These are phyloP conservation scores for Rallus crepitans DNA, from an alignment of 2,797 vertebrate species.

Conservation along the genomic window DNA sequence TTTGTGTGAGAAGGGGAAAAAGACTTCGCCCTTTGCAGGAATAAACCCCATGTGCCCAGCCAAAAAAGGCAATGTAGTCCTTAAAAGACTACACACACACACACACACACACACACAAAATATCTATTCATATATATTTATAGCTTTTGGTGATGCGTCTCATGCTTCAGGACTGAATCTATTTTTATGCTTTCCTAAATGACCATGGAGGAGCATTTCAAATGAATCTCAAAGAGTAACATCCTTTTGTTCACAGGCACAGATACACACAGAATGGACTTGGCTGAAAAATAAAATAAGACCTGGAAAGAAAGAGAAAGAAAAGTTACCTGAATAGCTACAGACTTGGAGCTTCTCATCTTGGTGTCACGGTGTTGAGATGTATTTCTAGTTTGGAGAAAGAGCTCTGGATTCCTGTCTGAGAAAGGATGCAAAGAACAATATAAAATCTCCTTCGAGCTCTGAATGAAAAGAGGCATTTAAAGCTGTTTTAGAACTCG, in stretches of 20 bases:
- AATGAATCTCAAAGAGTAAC: slow-evolving; percentile 25
- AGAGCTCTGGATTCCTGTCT: neutral
- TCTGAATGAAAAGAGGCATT: neutral
- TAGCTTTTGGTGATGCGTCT: neutral
- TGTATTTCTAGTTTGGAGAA: neutral
- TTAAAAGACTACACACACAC: neutral
- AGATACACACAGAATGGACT: slow-evolving; percentile 23
- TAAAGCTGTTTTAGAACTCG: neutral
- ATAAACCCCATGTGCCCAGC: neutral
- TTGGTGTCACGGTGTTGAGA: neutral
- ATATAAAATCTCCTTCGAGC: neutral
- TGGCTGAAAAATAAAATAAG: slow-evolving; percentile 33
- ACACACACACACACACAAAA: neutral
- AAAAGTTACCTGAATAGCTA: slow-evolving; percentile 35
- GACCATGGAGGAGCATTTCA: slow-evolving; percentile 56
- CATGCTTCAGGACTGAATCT: slow-evolving; percentile 32
- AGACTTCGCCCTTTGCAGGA: neutral
- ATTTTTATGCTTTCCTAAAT: slow-evolving; percentile 52
- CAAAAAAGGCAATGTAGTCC: neutral
- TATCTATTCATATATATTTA: neutral
- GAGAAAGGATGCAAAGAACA: neutral
- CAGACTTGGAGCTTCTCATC: neutral
- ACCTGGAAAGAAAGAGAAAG: neutral
- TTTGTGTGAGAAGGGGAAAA: slow-evolving; percentile 22
- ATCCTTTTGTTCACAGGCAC: slow-evolving; percentile 49